Conservation (phyloP, 1,140 invertebrate genomes). For the Laupala kohalensis region DNA sequence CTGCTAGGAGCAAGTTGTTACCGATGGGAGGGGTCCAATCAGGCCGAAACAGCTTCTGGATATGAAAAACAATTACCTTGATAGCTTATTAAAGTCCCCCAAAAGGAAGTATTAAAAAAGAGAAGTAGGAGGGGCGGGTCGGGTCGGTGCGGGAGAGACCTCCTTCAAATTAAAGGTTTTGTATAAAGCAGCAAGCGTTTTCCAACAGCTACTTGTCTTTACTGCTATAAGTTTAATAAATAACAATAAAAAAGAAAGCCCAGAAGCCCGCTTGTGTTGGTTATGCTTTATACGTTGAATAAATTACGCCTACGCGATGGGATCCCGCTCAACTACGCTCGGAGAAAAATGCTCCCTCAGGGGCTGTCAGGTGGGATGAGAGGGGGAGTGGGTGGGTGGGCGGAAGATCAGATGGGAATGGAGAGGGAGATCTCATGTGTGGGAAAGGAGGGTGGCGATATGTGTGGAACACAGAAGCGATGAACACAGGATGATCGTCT, state of each 20-base stretch:
- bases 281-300: not conserved
- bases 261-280: not conserved
- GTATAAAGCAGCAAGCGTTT: not conserved
- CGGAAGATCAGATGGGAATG: too few species aligned
- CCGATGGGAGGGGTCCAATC: conserved; percentile 2
- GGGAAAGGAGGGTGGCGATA: too few species aligned
- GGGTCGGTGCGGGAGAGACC: not conserved
- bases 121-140: not conserved
- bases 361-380: too few species aligned
- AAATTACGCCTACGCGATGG: not conserved
- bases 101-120: not conserved
- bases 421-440: too few species aligned
- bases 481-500: too few species aligned
- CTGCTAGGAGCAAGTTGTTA: not conserved
- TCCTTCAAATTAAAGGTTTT: not conserved
- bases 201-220: not conserved
- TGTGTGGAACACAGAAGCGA: too few species aligned
- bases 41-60: not conserved
- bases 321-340: not conserved
- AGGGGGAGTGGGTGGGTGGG: too few species aligned
- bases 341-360: not conserved
- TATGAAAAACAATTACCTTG: conserved; percentile 1
- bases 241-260: not conserved
- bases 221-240: not conserved
- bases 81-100: conserved; percentile 4